Evolutionary conservation across 2,113 vertebrate genomes (phyloP), one percentile per base, ranked within the genome.

Genomic region (Cyanocitta stelleri): DNA sequence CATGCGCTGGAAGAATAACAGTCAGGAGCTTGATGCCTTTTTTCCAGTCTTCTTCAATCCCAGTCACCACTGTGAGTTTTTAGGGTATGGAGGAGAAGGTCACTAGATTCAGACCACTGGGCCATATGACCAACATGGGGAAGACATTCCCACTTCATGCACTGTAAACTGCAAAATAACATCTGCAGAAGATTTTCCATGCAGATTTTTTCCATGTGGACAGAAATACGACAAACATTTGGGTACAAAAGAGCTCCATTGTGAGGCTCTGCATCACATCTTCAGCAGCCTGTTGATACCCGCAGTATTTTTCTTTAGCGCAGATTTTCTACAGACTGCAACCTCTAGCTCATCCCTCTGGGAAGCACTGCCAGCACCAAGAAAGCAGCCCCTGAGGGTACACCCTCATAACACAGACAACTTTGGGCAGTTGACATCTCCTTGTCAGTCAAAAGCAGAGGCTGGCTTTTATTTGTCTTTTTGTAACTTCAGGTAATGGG

Each of bases 111-210:
- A 85, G 44, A 43, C 3, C 7, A 43, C 35, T 27, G 72, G 69
- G 51, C 4, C 4, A 41, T 24, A 41, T 4, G 15, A 54, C 24
- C 17, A 69, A 4, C 32, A 20, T 3, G 5, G 22, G 24, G 21
- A 72, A 81, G 22, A 39, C 23, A 18, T 37, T 59, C 55, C 16
- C 3, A 32, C 19, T 16, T 52, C 0, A 0, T 58, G 20, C 11
- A 62, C 8, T 6, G 20, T 37, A 49, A 66, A 79, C 13, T 68
- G n/a, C 15, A 85, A 83, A 85, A 35, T 27, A 66, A 6, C 26
- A 48, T 12, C 46, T 32, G 21, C 54, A 74, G 52, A 35, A 46
- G 18, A 6, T 75, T 46, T 58, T 75, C 41, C 11, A 14, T 0
- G 2, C 23, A 33, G 23, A 81, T 71, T 11, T 75, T 41, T 58